These are phyloP conservation scores for Phylloscopus trochiloides DNA, from an alignment of 2,113 vertebrate species.

Conservation along the genomic window DNA sequence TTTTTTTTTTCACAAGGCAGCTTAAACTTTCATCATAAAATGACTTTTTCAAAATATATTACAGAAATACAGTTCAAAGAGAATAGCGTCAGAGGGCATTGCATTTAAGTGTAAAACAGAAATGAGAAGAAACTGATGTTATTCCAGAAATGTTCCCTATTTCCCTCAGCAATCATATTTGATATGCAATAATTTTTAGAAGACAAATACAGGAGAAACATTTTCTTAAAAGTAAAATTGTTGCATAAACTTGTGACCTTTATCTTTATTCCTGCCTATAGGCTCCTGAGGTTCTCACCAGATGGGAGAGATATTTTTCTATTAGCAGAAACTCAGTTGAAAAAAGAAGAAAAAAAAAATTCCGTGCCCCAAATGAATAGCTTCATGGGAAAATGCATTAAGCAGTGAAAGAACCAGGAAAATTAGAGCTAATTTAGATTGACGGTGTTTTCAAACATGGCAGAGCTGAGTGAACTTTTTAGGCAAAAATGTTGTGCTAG, in stretches of 20 bases:
- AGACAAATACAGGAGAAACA: not conserved
- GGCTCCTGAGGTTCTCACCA: not conserved
- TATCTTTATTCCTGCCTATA: not conserved
- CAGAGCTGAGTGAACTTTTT: not conserved
- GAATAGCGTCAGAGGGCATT: not conserved
- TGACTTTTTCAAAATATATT: not conserved
- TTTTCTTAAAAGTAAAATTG: not conserved
- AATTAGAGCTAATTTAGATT: not conserved
- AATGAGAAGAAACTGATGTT: not conserved
- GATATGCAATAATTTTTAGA: not conserved
- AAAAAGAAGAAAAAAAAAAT: not conserved
- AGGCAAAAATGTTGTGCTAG: not conserved
- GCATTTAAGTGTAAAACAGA: not conserved
- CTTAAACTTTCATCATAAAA: not conserved
- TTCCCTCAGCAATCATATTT: not conserved
- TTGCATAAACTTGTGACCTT: not conserved
- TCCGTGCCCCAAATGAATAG: no score
- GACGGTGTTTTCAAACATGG: not conserved
- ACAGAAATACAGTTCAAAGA: not conserved
- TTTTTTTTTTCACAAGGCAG: not conserved
- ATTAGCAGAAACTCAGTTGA: not conserved
- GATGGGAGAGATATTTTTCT: not conserved
- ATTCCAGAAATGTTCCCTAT: not conserved
- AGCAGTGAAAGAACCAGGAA: not conserved
- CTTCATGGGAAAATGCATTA: not conserved